Base-by-base conservation (phyloP, 1,140 invertebrate species). In the Drosophila suzukii region DNA sequence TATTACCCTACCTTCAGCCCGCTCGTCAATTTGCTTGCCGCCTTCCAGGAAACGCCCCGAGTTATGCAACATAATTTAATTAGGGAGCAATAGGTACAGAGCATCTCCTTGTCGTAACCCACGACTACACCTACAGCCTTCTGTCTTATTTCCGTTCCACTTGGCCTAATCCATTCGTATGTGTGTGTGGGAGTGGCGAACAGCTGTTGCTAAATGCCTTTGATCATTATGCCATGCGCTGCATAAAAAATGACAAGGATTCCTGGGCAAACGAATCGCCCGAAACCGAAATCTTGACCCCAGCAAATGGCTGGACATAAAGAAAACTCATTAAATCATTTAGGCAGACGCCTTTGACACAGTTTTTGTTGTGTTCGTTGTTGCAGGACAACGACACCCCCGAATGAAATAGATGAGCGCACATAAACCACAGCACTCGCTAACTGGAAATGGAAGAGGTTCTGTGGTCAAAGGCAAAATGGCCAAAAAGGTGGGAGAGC, bases 281-380 rank as follows among this genome's bases (percentile, higher is more conserved):
- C 57, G n/a, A 50, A 74, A 70, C 60, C 41, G 32, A 70, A 62
- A 66, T 70, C 63, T 78, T 63, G 56, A 75, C 56, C 67, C 59
- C 55, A 38, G 43, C 49, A 60, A 60, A 68, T 58, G 58, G 38
- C 17, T 41, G 53, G 51, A 76, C 57, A 73, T 77, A 81, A 75
- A 84, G 77, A 86, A 81, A 85, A 86, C 82, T 86, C 82, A 78
- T 81, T 85, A 85, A 85, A 85, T 86, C 74, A 86, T 78, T 85
- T 75, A 65, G 66, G 66, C 63, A 47, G 58, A 58, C 66, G 75
- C 75, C 74, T 77, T 77, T 76, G 73, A 76, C 73, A 76, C 72
- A 76, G 49, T 76, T 76, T 53, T 17, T 36, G 47, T 73, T 34
- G 32, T 34, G 10, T 34, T 10, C 27, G 27, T 27, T 44, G 39